Percentiles rank a stretch among this genome's conserved stretches.
Evolutionary conservation across 2,113 vertebrate genomes (phyloP).

Genomic region (Scomber colias): DNA sequence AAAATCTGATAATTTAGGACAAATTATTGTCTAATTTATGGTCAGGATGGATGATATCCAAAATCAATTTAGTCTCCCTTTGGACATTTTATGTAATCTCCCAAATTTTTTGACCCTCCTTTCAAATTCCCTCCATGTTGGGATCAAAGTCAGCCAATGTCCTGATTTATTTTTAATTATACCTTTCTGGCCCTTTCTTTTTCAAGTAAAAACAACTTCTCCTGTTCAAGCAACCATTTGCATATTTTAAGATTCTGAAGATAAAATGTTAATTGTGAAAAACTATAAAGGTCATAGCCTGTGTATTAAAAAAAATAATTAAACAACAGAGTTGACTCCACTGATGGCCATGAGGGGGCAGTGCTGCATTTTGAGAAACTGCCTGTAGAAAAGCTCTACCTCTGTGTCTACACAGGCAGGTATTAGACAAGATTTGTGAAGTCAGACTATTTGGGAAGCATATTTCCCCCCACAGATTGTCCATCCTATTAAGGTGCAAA

Average conservation of each 20-base stretch:
- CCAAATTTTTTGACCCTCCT: too few relatives aligned
- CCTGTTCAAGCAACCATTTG: too few relatives aligned
- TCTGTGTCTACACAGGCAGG: background rate
- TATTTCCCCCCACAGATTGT: constrained; percentile 43
- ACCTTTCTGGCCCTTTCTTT: too few relatives aligned
- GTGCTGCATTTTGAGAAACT: constrained; percentile 57
- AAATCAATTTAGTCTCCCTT: background rate
- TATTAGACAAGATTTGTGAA: constrained; percentile 56
- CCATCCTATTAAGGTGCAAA: constrained; percentile 74
- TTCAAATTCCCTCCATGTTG: too few relatives aligned
- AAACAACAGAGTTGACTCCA: constrained; percentile 3
- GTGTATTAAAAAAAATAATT: background rate
- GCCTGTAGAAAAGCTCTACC: background rate
- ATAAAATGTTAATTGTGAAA: background rate
- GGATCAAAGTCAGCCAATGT: too few relatives aligned
- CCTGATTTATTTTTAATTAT: too few relatives aligned
- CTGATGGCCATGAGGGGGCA: constrained; percentile 66
- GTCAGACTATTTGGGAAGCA: constrained; percentile 49
- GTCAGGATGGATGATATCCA: background rate
- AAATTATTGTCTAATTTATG: background rate
- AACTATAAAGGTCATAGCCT: too few relatives aligned
- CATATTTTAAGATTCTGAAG: background rate
- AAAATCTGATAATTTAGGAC: too few relatives aligned
- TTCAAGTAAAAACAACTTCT: too few relatives aligned
- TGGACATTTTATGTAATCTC: background rate